Evolutionary conservation across 1,140 invertebrate genomes (phyloP).

Genomic region (Proctacanthus coquilletti): DNA sequence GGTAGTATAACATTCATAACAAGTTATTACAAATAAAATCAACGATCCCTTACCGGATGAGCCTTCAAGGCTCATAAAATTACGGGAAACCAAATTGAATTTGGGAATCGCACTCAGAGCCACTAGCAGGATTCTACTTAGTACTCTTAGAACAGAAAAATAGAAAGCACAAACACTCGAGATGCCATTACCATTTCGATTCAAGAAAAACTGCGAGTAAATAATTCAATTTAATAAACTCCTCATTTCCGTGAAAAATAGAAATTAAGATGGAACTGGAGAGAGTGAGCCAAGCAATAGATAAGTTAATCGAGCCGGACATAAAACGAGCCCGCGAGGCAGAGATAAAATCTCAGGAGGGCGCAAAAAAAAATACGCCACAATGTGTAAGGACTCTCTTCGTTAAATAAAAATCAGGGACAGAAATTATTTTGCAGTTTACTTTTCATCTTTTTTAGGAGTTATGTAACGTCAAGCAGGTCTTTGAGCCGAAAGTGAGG

Average conservation of each 20-base stretch:
- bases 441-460: neutral
- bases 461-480: neutral
- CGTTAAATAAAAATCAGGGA: neutral
- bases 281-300: conserved; percentile 23
- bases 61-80: no score
- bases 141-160: no score
- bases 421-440: conserved; percentile 1
- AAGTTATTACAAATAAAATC: no score
- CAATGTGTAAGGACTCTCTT: neutral
- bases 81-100: no score
- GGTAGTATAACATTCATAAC: no score
- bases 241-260: conserved; percentile 5
- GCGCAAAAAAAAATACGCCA: neutral
- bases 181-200: neutral
- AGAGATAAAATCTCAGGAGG: neutral
- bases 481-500: neutral
- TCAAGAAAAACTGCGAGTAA: neutral
- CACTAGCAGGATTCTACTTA: no score
- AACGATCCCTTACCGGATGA: no score
- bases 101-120: no score
- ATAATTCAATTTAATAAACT: conserved; percentile 2
- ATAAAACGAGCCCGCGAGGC: conserved; percentile 14
- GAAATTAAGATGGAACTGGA: conserved; percentile 23
- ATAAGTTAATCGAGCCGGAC: conserved; percentile 18
- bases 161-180: no score